Conservation (phyloP, 37 sponge, comb jelly and placozoan species). For the Oscarella lobularis region DNA sequence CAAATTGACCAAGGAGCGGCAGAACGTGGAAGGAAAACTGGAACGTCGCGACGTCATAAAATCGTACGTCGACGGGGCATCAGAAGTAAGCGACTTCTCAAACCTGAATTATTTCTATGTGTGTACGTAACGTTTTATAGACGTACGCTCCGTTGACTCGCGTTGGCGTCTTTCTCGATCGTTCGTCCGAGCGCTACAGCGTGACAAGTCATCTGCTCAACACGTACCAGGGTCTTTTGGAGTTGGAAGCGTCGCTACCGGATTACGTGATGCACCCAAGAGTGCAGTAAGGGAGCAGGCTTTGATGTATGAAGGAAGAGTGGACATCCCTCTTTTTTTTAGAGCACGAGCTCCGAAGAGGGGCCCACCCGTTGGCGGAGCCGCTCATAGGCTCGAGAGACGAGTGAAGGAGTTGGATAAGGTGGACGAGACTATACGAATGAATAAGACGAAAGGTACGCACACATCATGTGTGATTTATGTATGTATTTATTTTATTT, state of each 20-base stretch:
- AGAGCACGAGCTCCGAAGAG: neutral
- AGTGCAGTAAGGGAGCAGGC: too few species aligned
- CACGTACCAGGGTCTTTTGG: conserved; percentile 47
- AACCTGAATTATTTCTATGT: too few species aligned
- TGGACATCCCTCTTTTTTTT: too few species aligned
- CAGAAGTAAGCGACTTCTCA: too few species aligned
- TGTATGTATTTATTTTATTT: neutral
- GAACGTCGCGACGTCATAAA: conserved; percentile 50
- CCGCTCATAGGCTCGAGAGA: neutral
- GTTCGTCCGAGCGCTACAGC: conserved; percentile 59
- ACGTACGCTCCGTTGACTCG: conserved; percentile 92
- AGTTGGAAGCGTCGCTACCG: conserved; percentile 53
- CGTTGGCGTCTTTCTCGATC: conserved; percentile 81
- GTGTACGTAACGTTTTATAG: conserved; percentile 6
- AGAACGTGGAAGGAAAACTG: conserved; percentile 67
- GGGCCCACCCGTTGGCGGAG: neutral
- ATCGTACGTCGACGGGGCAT: conserved; percentile 75
- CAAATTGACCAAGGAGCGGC: conserved; percentile 55
- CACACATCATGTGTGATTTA: neutral
- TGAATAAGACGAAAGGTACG: neutral
- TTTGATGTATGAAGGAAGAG: too few species aligned
- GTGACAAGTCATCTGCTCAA: conserved; percentile 32
- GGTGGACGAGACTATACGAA: neutral
- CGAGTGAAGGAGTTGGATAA: neutral
- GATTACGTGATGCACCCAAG: conserved; percentile 30